These are phyloP conservation scores for Trichoplusia ni DNA, from an alignment of 1,140 invertebrate genomes.

Conservation along the genomic window DNA sequence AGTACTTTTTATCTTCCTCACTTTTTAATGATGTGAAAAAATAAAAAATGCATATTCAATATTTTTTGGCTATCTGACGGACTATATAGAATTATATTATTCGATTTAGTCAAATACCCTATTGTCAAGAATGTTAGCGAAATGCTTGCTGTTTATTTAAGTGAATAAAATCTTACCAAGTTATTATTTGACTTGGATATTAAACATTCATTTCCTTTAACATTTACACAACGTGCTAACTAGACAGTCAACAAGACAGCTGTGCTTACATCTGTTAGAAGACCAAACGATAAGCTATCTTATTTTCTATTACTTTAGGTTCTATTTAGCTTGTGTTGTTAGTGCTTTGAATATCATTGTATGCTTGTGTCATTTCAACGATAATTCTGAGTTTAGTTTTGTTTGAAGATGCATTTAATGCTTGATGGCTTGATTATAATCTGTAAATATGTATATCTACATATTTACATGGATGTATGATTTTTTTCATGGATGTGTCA, in stretches of 20 bases:
- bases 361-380: background rate
- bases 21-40: no score
- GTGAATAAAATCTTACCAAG: no score
- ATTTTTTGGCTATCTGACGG: no score
- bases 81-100: no score
- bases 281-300: background rate
- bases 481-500: background rate
- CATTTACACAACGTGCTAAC: background rate
- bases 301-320: background rate
- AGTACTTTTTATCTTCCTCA: no score
- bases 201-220: no score
- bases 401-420: background rate
- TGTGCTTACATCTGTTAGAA: background rate
- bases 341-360: background rate
- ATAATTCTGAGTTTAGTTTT: background rate
- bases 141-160: no score
- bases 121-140: no score
- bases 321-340: background rate
- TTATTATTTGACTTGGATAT: no score
- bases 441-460: background rate
- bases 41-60: no score
- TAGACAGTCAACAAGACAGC: background rate
- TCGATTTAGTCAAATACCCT: no score
- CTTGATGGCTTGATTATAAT: background rate
- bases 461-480: background rate